These are phyloP conservation scores for Stomorhina lunata DNA, from an alignment of 2,888 invertebrate species.

Conservation along the genomic window DNA sequence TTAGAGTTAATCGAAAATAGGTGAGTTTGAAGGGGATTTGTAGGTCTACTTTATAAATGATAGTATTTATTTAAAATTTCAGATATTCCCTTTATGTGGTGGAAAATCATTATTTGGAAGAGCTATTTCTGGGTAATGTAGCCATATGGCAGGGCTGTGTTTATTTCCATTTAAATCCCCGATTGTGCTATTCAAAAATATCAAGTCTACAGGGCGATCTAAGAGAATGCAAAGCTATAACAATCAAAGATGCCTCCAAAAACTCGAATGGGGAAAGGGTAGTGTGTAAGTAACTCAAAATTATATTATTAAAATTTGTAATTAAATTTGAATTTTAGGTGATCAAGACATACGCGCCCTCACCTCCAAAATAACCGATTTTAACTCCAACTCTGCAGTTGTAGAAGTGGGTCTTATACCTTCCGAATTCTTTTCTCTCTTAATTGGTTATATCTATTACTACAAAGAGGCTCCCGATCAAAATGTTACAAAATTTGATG, in stretches of 20 bases:
- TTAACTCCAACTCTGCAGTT: constrained; percentile 80
- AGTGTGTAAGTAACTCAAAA: constrained; percentile 86
- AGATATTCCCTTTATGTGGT: constrained; percentile 82
- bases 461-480: constrained; percentile 87
- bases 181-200: constrained; percentile 84
- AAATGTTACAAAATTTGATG: constrained; percentile 92
- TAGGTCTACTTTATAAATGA: background rate
- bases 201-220: constrained; percentile 79
- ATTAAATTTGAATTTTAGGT: constrained; percentile 53
- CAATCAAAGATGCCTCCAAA: constrained; percentile 74
- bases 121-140: constrained; percentile 82
- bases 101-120: constrained; percentile 85
- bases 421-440: constrained; percentile 85
- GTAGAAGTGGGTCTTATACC: constrained; percentile 85
- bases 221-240: constrained; percentile 66
- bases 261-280: constrained; percentile 95
- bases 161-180: constrained; percentile 87
- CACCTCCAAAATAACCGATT: constrained; percentile 78
- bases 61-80: background rate
- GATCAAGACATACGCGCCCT: constrained; percentile 63
- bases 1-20: constrained; percentile 75
- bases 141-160: constrained; percentile 82
- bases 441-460: constrained; percentile 94
- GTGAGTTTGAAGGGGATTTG: constrained; percentile 64
- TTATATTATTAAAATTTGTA: background rate